Base-by-base conservation (phyloP, 2,113 vertebrate species). In the Odocoileus virginianus region DNA sequence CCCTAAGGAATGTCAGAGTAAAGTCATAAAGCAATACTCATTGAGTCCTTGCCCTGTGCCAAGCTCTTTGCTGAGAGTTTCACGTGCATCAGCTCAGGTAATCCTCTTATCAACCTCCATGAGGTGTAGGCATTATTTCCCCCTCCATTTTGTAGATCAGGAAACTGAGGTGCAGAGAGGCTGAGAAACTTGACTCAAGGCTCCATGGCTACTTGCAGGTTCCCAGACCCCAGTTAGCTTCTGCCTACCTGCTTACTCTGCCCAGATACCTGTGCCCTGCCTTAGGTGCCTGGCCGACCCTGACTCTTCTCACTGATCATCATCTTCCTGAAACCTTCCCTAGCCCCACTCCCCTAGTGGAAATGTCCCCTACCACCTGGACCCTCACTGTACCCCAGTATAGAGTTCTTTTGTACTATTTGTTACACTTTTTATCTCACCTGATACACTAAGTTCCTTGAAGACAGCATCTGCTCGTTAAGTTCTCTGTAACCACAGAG, bases 61-160 rank as follows among this genome's bases (percentile, higher is more conserved):
- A 0, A 16, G 36, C n/a, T 58, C 50, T 93, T 50, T 47, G 57
- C 27, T 67, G 45, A 36, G 60, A 58, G 13, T 0, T 2, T 60
- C 16, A 21, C 1, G 0, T 3, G 8, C 52, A 36, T 43, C 27
- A 16, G 25, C n/a, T 50, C 36, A 8, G 45, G 61, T 43, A 52
- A 43, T 47, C 27, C 58, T 86, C 57, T 2, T 23, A 25, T 55
- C 5, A 40, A 0, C 40, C 10, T 13, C 43, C 33, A 1, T n/a
- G 11, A 28, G 1, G 2, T 1, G 1, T 9, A 17, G 30, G 36
- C 64, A 1, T 40, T 54, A 0, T 60, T 17, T 33, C 57, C 61
- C 2, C 8, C 81, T 67, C 57, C 27, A 11, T 28, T 61, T 71
- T 40, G 52, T 36, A 21, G 43, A 60, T 0, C 6, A 50, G 74